Percentiles rank a stretch among this genome's conserved stretches.
Conservation (phyloP, 2,113 vertebrate genomes). For the Uropsilus gracilis region DNA sequence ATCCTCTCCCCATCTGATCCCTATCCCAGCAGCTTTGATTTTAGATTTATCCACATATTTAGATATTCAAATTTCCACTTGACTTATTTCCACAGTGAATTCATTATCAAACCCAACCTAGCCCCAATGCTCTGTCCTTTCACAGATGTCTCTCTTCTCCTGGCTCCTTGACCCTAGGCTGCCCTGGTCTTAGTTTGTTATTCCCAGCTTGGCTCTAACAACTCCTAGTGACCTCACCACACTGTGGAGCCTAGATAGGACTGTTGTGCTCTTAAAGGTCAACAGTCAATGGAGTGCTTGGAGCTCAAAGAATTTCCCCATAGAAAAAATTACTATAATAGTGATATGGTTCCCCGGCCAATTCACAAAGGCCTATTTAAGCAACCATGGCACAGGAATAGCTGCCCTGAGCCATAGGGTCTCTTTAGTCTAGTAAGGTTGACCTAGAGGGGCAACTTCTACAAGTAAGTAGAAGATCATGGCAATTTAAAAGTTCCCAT, state of each 20-base stretch:
- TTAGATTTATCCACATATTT: not conserved
- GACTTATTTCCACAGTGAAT: not conserved
- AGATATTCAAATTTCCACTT: not conserved
- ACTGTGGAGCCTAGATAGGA: constrained; percentile 30
- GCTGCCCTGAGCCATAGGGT: not conserved
- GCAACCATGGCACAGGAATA: not conserved
- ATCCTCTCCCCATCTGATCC: not conserved
- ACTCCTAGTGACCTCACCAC: constrained; percentile 67
- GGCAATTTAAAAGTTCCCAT: not conserved
- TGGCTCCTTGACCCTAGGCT: constrained; percentile 44
- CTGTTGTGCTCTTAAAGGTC: constrained; percentile 73
- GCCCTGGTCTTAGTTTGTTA: not conserved
- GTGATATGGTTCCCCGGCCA: constrained; percentile 64
- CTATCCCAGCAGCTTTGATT: not conserved
- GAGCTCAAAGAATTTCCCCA: constrained; percentile 75
- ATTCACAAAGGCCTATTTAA: constrained; percentile 73
- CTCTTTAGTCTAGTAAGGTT: not conserved
- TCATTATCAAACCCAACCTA: not conserved
- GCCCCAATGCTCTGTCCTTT: not conserved
- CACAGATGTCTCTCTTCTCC: not conserved
- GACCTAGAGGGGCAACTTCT: not conserved
- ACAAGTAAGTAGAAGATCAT: not conserved
- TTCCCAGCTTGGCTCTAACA: constrained; percentile 50
- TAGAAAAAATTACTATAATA: constrained; percentile 63
- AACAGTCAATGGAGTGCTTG: constrained; percentile 71